These are phyloP conservation scores for Graptemys geographica DNA, from an alignment of 2,797 vertebrate genomes.

Conservation along the genomic window DNA sequence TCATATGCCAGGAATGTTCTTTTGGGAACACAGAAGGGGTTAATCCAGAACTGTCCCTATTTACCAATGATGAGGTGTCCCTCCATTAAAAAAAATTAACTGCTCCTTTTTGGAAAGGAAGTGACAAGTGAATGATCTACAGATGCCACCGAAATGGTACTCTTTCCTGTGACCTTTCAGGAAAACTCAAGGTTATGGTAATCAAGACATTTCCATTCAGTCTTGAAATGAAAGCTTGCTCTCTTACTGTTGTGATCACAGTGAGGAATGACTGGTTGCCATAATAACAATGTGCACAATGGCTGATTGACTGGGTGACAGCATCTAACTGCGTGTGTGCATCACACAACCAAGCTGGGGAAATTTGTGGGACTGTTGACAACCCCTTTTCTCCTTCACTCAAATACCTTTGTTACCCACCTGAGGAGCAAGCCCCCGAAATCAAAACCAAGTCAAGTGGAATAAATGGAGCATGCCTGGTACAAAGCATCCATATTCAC, in stretches of 20 bases:
- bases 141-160: background rate
- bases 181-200: background rate
- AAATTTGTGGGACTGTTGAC: conserved; percentile 42
- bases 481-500: background rate
- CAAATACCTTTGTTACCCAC: conserved; percentile 18
- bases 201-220: background rate
- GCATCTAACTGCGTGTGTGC: background rate
- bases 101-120: background rate
- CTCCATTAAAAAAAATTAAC: background rate
- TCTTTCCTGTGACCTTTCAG: background rate
- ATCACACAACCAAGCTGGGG: conserved; percentile 48
- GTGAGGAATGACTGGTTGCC: conserved; percentile 39
- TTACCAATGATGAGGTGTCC: background rate
- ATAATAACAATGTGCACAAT: conserved; percentile 48
- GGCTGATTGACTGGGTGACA: conserved; percentile 45
- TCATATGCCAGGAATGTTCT: background rate
- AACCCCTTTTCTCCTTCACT: conserved; percentile 56
- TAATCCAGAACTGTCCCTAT: conserved; percentile 27
- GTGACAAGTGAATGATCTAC: background rate
- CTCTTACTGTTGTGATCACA: background rate
- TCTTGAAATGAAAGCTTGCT: conserved; percentile 4
- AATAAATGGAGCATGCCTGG: background rate
- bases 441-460: conserved; percentile 43
- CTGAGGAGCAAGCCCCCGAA: conserved; percentile 12
- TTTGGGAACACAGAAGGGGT: background rate